Conservation (phyloP, 2,888 invertebrate genomes). For the Ectemnius cavifrons region DNA sequence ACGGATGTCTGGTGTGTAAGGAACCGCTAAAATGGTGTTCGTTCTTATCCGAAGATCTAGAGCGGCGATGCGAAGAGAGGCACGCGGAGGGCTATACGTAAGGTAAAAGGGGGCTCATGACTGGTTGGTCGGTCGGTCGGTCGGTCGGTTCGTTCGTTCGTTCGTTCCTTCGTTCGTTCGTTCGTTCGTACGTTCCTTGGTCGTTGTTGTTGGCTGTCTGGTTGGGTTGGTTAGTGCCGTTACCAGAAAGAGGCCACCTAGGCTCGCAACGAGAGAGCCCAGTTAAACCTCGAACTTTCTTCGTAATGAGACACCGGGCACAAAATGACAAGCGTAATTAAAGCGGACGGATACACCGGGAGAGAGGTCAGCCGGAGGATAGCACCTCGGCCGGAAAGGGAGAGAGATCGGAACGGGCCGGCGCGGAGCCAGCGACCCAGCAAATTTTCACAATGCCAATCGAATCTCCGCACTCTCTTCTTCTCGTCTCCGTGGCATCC, state of each 20-base stretch:
- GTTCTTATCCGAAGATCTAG: conserved; percentile 77
- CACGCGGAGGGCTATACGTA: conserved; percentile 75
- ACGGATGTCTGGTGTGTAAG: conserved; percentile 79
- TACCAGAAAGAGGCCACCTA: conserved; percentile 75
- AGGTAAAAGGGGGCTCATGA: conserved; percentile 71
- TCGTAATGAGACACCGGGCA: conserved; percentile 72
- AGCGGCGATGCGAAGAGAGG: conserved; percentile 78
- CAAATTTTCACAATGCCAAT: conserved; percentile 59
- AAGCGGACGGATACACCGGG: conserved; percentile 62
- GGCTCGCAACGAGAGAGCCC: conserved; percentile 65
- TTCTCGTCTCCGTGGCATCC: conserved; percentile 33
- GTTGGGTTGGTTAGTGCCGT: conserved; percentile 71
- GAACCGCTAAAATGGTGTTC: conserved; percentile 79
- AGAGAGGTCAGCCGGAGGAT: conserved; percentile 56
- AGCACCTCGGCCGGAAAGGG: conserved; percentile 24
- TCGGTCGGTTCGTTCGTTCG: conserved; percentile 41
- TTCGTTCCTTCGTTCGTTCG: conserved; percentile 39
- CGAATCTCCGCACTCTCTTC: conserved; percentile 29
- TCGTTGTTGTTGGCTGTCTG: conserved; percentile 58
- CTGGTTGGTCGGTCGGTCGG: conserved; percentile 63
- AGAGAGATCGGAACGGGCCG: conserved; percentile 42
- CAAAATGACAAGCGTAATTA: conserved; percentile 75
- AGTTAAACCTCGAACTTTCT: conserved; percentile 70
- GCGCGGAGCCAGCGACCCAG: conserved; percentile 19
- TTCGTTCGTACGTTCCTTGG: conserved; percentile 31